A percentile compares a stretch with the other conserved stretches of the same genome.
Conservation (phyloP, 2,888 invertebrate species). For the Rhagophthalmus giganteus region DNA sequence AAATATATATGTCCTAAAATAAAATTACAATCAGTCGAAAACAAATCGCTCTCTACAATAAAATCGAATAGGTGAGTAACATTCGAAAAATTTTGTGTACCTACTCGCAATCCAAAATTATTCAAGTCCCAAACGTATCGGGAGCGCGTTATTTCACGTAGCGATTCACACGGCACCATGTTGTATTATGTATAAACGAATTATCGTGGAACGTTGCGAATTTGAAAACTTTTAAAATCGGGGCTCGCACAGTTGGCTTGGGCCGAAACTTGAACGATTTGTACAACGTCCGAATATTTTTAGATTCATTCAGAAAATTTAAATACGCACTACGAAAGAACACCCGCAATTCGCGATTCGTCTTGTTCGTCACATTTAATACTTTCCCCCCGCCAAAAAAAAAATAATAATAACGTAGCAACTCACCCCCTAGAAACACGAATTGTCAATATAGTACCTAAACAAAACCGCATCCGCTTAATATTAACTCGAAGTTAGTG, state of each 20-base stretch:
- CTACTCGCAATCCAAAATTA: slow-evolving; percentile 2
- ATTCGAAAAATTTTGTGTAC: slow-evolving; percentile 2
- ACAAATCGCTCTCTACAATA: neutral
- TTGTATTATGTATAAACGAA: slow-evolving; percentile 14
- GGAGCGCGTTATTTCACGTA: slow-evolving; percentile 2
- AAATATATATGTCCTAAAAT: no score
- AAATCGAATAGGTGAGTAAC: slow-evolving; percentile 3
- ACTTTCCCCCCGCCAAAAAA: no score
- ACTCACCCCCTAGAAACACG: slow-evolving; percentile 3
- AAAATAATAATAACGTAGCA: no score
- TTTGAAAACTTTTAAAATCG: slow-evolving; percentile 9
- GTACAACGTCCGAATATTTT: slow-evolving; percentile 37
- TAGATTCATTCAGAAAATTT: slow-evolving; percentile 39
- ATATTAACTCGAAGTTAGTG: neutral
- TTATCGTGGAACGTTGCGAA: slow-evolving; percentile 14
- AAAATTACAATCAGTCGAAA: neutral
- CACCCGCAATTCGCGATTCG: neutral
- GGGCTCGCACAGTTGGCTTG: slow-evolving; percentile 14
- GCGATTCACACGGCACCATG: slow-evolving; percentile 39
- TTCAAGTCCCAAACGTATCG: slow-evolving; percentile 4
- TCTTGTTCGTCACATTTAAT: neutral
- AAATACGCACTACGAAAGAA: slow-evolving; percentile 17
- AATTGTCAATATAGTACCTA: neutral
- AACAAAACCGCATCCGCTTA: slow-evolving; percentile 2
- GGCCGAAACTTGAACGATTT: slow-evolving; percentile 13